Evolutionary conservation across 64 coral and sea anemone genomes (phyloP).

Genomic region (Pocillopora verrucosa): DNA sequence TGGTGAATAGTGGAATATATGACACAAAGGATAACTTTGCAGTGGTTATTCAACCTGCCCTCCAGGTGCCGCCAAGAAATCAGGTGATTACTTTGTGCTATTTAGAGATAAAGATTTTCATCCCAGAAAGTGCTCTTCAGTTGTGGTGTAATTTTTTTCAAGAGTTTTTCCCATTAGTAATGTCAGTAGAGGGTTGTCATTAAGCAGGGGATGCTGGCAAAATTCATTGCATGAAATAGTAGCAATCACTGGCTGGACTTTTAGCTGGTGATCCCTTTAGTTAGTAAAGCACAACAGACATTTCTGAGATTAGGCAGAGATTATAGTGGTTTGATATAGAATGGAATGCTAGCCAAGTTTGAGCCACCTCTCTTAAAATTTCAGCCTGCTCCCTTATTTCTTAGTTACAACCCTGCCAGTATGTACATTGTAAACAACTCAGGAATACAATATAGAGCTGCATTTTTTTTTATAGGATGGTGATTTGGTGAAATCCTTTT

Average conservation of each 20-base stretch:
- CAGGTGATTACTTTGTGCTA: constrained; percentile 8
- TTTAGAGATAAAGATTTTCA: too few species aligned
- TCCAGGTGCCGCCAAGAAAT: constrained; percentile 53
- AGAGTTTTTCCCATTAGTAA: not conserved
- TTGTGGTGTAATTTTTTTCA: not conserved
- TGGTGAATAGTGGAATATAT: constrained; percentile 90
- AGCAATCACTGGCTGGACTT: too few species aligned
- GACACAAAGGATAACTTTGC: constrained; percentile 72
- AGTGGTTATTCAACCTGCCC: constrained; percentile 85
- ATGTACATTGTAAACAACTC: not conserved
- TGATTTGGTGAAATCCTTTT: constrained; percentile 53
- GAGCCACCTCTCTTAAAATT: too few species aligned
- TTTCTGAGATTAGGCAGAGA: too few species aligned
- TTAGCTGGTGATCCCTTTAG: too few species aligned
- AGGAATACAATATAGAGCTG: not conserved
- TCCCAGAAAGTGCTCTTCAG: too few species aligned
- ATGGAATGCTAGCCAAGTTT: too few species aligned
- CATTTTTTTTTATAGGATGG: constrained; percentile 53
- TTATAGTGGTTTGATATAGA: too few species aligned
- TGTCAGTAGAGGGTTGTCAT: too few species aligned
- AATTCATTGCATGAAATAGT: too few species aligned
- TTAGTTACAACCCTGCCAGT: not conserved
- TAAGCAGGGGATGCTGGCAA: too few species aligned
- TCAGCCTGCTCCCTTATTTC: not conserved
- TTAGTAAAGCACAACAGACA: too few species aligned